Base-by-base conservation (phyloP, 2,888 invertebrate genomes). In the Tachina lurida region DNA sequence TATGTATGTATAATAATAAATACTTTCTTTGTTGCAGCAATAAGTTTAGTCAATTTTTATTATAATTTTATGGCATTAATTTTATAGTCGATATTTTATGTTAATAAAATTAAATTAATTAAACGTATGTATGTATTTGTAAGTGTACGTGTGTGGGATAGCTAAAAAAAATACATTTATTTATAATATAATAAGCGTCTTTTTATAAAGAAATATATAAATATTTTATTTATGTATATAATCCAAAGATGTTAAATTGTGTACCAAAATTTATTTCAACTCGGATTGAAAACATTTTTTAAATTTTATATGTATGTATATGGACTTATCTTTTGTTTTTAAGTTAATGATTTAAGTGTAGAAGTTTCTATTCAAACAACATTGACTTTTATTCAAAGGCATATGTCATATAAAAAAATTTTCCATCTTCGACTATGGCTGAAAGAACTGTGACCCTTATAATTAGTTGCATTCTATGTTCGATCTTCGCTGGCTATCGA, bases 131-230 rank as follows among this genome's bases (percentile, higher is more conserved):
- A 71, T 31, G 63, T 31, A 1, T 31, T 31, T 31, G 12, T 63
- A 74, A 70, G 78, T 79, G 78, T 84, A 79, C 68, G 75, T 70
- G 79, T 75, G 84, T 84, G 70, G 31, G 60, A 75, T 17, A 73
- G n/a, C 31, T 67, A 76, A 62, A 41, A 54, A 41, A 73, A 17
- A 22, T 22, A 0, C 2, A 62, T 56, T 45, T 68, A 60, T 74
- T 67, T 68, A 39, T 54, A 75, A 84, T 76, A 76, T 84, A 80
- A 84, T 84, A 84, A 80, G 84, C 84, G 84, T 84, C 70, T 76
- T 80, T 74, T 84, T 56, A 49, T 76, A 43, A 67, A 63, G 15
- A 79, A 17, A 60, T 52, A 73, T 47, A 80, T 22, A 68, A 41
- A 65, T 73, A 65, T 80, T 58, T 56, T 13, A 49, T 60, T 67